Base-by-base conservation (phyloP, 2,888 invertebrate species). In the Nebria salina region DNA sequence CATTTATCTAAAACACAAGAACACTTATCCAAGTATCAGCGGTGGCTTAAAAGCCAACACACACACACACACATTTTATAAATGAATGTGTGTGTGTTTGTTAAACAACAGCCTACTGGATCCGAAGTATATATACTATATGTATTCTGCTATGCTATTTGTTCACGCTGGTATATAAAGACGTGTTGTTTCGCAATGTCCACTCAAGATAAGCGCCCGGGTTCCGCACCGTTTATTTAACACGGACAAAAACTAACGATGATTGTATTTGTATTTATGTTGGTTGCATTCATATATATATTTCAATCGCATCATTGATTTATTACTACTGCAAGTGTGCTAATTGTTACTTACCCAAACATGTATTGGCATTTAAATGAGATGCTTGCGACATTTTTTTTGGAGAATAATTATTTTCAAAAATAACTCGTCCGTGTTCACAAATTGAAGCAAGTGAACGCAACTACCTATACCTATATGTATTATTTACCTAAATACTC, bases 1-100 rank as follows among this genome's bases (percentile, higher is more conserved):
- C 75, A 74, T 79, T 79, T 79, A 79, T 79, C 79, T 79, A 54
- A 75, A 80, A 80, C 80, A 80, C 80, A 80, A 80, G 68, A 80
- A 80, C 80, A 80, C 80, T 80, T 80, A 75, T 25, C 68, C 80
- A 75, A 70, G 26, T 42, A 78, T 73, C 78, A 72, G 72, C 77
- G 75, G 75, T 26, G n/a, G 34, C 25, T 34, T 70, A 70, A 70
- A 70, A 70, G 70, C 70, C 70, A 68, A 68, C 68, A 68, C 68
- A 15, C 68, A 68, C 68, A 68, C 26, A 68, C 9, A 68, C 15
- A 68, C n/a, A n/a, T 13, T 9, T 15, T 5, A 11, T 8, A 8
- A 70, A n/a, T 54, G 54, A 25, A 26, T 20, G 13, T 70, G 70
- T 26, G 34, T 70, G 70, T 25, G 26, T 70, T 54, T 34, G 70